A percentile compares a stretch with the other conserved stretches of the same genome.
Conservation (phyloP, 2,113 vertebrate species). For the Neopipo cinnamomea region DNA sequence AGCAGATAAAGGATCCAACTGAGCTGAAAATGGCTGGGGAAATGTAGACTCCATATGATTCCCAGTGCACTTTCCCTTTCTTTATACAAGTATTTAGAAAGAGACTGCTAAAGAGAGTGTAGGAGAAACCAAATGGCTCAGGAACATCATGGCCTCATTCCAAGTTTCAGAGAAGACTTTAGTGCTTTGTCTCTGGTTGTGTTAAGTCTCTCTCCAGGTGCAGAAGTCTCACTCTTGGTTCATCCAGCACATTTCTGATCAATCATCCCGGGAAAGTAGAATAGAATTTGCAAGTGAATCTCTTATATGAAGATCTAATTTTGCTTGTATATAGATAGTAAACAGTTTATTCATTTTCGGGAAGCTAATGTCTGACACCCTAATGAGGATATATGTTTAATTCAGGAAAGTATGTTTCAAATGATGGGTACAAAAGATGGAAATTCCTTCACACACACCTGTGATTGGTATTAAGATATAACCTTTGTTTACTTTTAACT, state of each 20-base stretch:
- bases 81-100: not conserved
- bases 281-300: not conserved
- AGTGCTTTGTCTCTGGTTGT: not conserved
- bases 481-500: not conserved
- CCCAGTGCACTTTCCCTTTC: not conserved
- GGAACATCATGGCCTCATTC: not conserved
- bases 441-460: not conserved
- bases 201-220: not conserved
- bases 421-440: not conserved
- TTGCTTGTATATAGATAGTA: not conserved
- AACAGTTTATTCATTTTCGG: not conserved
- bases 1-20: not conserved
- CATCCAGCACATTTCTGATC: not conserved
- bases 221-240: not conserved
- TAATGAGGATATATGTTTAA: not conserved
- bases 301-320: not conserved
- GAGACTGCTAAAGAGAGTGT: not conserved
- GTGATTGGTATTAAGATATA: not conserved
- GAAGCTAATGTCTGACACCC: not conserved
- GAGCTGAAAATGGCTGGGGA: not conserved
- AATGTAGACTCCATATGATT: not conserved
- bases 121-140: not conserved
- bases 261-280: not conserved
- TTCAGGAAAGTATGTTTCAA: not conserved
- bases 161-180: not conserved